These are phyloP conservation scores for Zaprionus ghesquierei DNA, from an alignment of 1,140 invertebrate genomes.

Conservation along the genomic window DNA sequence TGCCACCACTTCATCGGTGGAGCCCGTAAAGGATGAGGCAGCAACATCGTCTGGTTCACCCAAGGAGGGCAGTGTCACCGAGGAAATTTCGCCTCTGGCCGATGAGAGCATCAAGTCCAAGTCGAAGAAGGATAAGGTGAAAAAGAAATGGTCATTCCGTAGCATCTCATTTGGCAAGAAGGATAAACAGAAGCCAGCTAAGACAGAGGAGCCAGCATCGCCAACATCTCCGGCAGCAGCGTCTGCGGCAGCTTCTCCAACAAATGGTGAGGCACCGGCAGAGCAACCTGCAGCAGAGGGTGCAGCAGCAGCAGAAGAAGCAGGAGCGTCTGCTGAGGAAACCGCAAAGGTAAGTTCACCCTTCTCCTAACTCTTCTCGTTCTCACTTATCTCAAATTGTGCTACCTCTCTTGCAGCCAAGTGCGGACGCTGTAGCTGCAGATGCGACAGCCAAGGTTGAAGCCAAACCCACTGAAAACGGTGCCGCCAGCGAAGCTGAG, in stretches of 20 bases:
- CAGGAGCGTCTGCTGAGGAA: conserved; percentile 7
- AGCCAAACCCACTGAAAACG: conserved; percentile 63
- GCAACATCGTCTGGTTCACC: conserved; percentile 42
- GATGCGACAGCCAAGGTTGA: conserved; percentile 47
- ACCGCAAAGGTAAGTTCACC: conserved; percentile 38
- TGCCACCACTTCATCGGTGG: conserved; percentile 61
- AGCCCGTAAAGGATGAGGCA: conserved; percentile 75
- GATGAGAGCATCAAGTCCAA: conserved; percentile 87
- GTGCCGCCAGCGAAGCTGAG: conserved; percentile 56
- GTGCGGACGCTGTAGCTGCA: too few relatives aligned
- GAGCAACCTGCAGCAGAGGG: conserved; percentile 46
- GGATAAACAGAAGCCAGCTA: conserved; percentile 91
- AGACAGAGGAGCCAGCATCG: conserved; percentile 83
- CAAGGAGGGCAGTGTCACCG: conserved; percentile 83
- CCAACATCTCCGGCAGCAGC: conserved; percentile 52
- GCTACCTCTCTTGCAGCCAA: neutral
- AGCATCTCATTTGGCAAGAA: conserved; percentile 92
- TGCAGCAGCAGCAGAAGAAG: conserved; percentile 1
- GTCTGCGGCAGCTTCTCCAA: conserved; percentile 49
- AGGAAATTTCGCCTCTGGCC: conserved; percentile 83
- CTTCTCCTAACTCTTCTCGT: neutral
- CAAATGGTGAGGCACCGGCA: conserved; percentile 63
- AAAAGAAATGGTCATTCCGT: conserved; percentile 94
- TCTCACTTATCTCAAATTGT: neutral
- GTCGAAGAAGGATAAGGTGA: conserved; percentile 91